Percentiles rank a stretch among this genome's conserved stretches.
phyloP scores from a whole-genome alignment of 2,797 vertebrate genomes.

The Notoglanidium macrostoma region DNA sequence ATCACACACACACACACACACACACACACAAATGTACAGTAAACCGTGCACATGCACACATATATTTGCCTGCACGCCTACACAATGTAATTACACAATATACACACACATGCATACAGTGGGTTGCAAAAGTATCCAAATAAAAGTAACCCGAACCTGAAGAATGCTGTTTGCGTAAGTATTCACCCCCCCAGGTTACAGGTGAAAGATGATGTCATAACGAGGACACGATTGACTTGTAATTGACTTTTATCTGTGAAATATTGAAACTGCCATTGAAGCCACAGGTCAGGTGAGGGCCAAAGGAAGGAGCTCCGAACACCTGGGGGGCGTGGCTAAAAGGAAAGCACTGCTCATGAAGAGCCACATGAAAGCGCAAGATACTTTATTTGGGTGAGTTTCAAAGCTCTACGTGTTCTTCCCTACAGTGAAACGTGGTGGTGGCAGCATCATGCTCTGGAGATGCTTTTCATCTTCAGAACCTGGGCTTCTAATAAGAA shows the following conservation, averaged over 20 bases:
- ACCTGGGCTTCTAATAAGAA: neutral
- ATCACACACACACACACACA: neutral
- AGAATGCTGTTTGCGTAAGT: neutral
- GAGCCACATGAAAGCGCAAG: neutral
- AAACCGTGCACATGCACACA: no score
- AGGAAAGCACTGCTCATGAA: neutral
- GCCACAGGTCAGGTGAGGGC: neutral
- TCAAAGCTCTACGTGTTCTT: neutral
- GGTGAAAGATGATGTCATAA: neutral
- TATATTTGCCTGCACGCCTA: neutral
- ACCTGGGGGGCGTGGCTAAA: neutral
- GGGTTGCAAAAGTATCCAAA: neutral
- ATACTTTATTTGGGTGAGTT: neutral
- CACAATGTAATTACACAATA: no score
- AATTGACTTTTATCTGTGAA: neutral
- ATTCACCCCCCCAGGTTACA: neutral
- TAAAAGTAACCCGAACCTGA: neutral
- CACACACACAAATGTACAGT: neutral
- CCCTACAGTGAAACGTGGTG: neutral
- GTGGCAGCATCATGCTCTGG: neutral
- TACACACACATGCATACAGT: neutral
- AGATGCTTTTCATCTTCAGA: neutral
- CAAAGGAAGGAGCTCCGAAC: neutral
- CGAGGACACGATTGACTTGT: neutral
- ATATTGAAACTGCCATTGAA: neutral